Conservation (phyloP, 1,140 invertebrate genomes). For the Andrena cerasifolii region DNA sequence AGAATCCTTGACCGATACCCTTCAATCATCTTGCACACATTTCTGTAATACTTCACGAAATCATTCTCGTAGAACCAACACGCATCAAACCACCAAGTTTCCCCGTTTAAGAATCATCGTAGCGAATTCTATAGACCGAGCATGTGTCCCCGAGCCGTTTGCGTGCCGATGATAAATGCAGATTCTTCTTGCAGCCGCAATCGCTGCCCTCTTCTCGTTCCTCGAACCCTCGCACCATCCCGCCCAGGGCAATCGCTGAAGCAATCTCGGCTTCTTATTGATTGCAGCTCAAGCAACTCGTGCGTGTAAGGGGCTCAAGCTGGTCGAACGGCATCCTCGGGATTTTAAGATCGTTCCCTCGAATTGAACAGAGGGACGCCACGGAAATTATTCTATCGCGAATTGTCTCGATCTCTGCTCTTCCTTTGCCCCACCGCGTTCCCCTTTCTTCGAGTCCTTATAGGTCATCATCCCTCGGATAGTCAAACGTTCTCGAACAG, state of each 20-base stretch:
- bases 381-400: constrained; percentile 56
- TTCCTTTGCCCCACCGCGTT: background rate
- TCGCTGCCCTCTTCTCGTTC: constrained; percentile 32
- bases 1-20: too few species aligned
- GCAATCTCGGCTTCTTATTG: constrained; percentile 70
- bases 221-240: constrained; percentile 36
- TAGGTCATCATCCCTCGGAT: too few species aligned
- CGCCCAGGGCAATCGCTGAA: constrained; percentile 61
- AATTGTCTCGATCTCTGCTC: constrained; percentile 26
- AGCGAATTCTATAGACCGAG: background rate
- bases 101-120: background rate
- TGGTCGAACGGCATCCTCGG: constrained; percentile 50
- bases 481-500: too few species aligned
- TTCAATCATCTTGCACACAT: too few species aligned
- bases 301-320: constrained; percentile 65
- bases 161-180: constrained; percentile 63
- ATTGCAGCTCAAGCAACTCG: constrained; percentile 67
- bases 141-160: constrained; percentile 49
- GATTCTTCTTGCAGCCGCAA: constrained; percentile 29
- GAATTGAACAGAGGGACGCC: constrained; percentile 60
- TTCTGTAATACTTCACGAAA: too few species aligned
- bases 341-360: constrained; percentile 61
- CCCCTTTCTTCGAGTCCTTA: background rate
- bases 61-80: too few species aligned
- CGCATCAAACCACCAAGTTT: too few species aligned